Evolutionary conservation across 2,113 vertebrate genomes (phyloP).

Genomic region (Paralichthys olivaceus): DNA sequence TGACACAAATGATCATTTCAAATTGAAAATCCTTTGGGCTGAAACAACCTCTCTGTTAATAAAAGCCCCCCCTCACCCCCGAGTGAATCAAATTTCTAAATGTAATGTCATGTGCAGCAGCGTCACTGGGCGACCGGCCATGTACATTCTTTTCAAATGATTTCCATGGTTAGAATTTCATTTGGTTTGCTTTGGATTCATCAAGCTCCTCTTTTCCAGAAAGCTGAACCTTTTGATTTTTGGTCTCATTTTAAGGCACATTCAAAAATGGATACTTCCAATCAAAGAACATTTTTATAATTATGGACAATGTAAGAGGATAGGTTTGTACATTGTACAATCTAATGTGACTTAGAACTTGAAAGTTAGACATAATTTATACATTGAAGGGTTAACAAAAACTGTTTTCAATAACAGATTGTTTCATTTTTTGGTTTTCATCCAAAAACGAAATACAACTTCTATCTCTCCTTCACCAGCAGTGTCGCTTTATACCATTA

Average conservation of each 20-base stretch:
- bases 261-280: not conserved
- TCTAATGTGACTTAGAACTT: too few relatives aligned
- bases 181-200: not conserved
- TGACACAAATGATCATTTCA: not conserved
- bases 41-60: not conserved
- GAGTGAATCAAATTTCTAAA: not conserved
- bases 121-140: not conserved
- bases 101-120: not conserved
- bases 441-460: too few relatives aligned
- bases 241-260: not conserved
- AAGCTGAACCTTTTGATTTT: not conserved
- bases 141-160: constrained; percentile 7
- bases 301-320: too few relatives aligned
- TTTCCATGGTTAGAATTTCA: constrained; percentile 1
- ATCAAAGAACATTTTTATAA: too few relatives aligned
- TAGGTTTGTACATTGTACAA: too few relatives aligned
- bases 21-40: not conserved
- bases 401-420: too few relatives aligned
- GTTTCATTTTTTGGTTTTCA: too few relatives aligned
- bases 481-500: too few relatives aligned
- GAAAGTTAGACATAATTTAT: too few relatives aligned
- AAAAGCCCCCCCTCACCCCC: not conserved
- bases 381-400: too few relatives aligned
- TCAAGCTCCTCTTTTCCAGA: not conserved
- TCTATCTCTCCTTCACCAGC: too few relatives aligned